Percentiles rank a stretch among this genome's conserved stretches.
phyloP scores from a whole-genome alignment of 2,888 invertebrate species.

The Mythimna albipuncta region DNA sequence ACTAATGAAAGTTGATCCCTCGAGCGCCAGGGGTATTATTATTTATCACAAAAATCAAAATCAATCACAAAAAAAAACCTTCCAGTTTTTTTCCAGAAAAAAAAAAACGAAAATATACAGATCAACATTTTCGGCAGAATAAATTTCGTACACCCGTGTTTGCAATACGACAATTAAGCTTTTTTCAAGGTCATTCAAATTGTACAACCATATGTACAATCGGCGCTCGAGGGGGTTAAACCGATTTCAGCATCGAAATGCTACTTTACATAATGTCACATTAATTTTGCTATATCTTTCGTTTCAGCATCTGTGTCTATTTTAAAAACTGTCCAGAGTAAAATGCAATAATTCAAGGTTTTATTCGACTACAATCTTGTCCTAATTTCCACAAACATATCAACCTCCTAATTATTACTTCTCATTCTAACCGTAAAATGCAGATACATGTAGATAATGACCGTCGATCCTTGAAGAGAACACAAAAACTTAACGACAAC shows the following conservation, averaged over 20 bases:
- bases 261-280: neutral
- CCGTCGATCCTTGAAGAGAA: slow-evolving; percentile 54
- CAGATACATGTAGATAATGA: slow-evolving; percentile 66
- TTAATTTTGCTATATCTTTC: neutral
- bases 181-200: too few relatives aligned
- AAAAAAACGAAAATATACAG: too few relatives aligned
- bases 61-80: too few relatives aligned
- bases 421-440: slow-evolving; percentile 35
- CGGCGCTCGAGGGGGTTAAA: too few relatives aligned
- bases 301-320: neutral
- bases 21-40: too few relatives aligned
- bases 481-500: slow-evolving; percentile 80
- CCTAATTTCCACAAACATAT: slow-evolving; percentile 36
- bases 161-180: too few relatives aligned
- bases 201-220: too few relatives aligned
- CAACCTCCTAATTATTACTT: slow-evolving; percentile 51
- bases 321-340: neutral
- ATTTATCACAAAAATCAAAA: too few relatives aligned
- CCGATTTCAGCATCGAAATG: neutral
- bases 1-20: too few relatives aligned
- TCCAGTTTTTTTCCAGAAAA: too few relatives aligned
- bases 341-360: slow-evolving; percentile 11
- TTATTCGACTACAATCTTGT: slow-evolving; percentile 9
- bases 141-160: too few relatives aligned
- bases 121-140: too few relatives aligned